A percentile compares a stretch with the other conserved stretches of the same genome.
phyloP scores from a whole-genome alignment of 2,797 vertebrate species.

The Xenentodon cancila region DNA sequence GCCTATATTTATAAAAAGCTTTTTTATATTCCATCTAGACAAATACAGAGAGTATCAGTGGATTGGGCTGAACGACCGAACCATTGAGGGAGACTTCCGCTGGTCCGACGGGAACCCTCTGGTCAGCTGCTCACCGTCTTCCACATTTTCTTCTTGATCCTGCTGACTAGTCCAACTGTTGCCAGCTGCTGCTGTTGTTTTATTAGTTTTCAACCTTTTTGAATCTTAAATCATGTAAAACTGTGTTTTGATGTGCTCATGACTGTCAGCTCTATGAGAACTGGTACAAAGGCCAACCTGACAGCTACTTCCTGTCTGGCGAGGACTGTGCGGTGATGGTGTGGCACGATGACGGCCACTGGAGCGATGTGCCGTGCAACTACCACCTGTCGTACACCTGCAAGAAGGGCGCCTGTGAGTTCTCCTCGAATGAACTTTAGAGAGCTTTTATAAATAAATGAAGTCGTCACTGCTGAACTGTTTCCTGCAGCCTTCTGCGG shows the following conservation, averaged over 20 bases:
- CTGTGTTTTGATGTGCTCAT: not conserved
- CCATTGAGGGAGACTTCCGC: slow-evolving; percentile 94
- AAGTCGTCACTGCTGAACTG: not conserved
- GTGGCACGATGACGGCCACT: slow-evolving; percentile 91
- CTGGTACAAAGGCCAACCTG: slow-evolving; percentile 93
- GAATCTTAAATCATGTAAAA: not conserved
- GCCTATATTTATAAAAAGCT: not conserved
- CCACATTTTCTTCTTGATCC: not conserved
- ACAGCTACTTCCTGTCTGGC: slow-evolving; percentile 96
- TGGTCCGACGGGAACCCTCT: slow-evolving; percentile 94
- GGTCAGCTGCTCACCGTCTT: slow-evolving; percentile 76
- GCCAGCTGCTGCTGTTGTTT: not conserved
- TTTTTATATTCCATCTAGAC: slow-evolving; percentile 68
- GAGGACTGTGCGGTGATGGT: slow-evolving; percentile 96
- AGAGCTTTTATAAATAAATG: not conserved
- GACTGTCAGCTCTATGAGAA: slow-evolving; percentile 90
- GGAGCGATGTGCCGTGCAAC: slow-evolving; percentile 97
- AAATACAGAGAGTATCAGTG: slow-evolving; percentile 93
- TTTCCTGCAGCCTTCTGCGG: slow-evolving; percentile 85
- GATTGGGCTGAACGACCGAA: slow-evolving; percentile 94
- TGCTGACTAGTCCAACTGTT: not conserved
- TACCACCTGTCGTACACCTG: slow-evolving; percentile 97
- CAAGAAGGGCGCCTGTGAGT: slow-evolving; percentile 94
- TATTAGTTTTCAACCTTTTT: not conserved
- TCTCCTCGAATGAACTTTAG: not conserved